Conservation (phyloP, 2,113 vertebrate species). For the Tauraco erythrolophus region DNA sequence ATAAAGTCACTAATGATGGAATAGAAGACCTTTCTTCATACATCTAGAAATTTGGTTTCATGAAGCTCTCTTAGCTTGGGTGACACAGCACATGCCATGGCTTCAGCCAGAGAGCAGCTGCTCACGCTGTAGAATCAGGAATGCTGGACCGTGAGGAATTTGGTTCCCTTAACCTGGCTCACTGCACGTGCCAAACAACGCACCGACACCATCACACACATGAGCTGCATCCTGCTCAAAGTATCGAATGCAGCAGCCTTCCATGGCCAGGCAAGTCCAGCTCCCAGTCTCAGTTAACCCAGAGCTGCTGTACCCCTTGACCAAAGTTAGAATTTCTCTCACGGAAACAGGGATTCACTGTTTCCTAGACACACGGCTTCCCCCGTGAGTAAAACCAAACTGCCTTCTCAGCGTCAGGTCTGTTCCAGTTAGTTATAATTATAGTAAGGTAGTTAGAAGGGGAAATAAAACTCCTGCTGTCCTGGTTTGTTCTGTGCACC, state of each 20-base stretch:
- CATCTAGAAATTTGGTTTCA: neutral
- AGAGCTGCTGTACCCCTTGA: neutral
- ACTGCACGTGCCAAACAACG: rapidly evolving
- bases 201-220: neutral
- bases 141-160: rapidly evolving
- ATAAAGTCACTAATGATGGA: neutral
- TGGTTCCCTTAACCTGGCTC: neutral
- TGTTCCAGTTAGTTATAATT: neutral
- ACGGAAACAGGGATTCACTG: rapidly evolving
- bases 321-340: neutral
- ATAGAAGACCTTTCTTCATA: neutral
- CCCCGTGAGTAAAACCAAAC: neutral
- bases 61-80: neutral
- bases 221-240: neutral
- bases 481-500: neutral
- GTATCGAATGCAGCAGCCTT: neutral
- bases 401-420: neutral
- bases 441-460: neutral
- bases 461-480: neutral
- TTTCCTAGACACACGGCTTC: neutral
- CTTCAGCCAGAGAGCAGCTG: neutral
- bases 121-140: rapidly evolving
- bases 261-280: rapidly evolving
- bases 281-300: neutral
- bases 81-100: rapidly evolving